Percentiles rank a stretch among this genome's conserved stretches.
Evolutionary conservation across 2,113 vertebrate species (phyloP).

Genomic region (Verasper variegatus): DNA sequence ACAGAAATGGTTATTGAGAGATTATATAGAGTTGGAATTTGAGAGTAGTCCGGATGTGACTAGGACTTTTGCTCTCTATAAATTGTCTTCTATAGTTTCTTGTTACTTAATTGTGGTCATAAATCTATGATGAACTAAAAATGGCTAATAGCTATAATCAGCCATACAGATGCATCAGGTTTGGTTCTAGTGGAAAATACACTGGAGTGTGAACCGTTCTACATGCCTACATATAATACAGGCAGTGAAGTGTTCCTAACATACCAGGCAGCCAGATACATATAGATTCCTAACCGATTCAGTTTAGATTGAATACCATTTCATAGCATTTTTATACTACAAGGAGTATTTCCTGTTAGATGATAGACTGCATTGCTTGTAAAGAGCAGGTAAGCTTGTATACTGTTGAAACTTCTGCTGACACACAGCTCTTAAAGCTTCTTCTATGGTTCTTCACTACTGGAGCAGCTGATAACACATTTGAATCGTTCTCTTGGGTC

Average conservation of each 20-base stretch:
- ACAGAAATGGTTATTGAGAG: too few relatives aligned
- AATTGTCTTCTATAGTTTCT: too few relatives aligned
- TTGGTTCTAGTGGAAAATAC: too few relatives aligned
- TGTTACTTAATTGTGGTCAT: not conserved
- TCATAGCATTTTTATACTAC: too few relatives aligned
- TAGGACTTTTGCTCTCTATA: too few relatives aligned
- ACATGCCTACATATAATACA: not conserved
- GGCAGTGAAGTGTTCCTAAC: not conserved
- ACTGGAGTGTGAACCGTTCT: too few relatives aligned
- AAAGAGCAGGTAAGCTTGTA: not conserved
- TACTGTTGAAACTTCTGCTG: not conserved
- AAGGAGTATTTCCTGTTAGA: not conserved
- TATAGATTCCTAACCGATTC: not conserved
- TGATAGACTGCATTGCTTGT: not conserved
- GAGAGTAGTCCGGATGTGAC: too few relatives aligned
- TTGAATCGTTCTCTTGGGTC: conserved; percentile 58
- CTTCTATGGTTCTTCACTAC: conserved; percentile 28
- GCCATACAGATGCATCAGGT: too few relatives aligned
- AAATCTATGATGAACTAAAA: not conserved
- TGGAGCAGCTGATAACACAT: conserved; percentile 61
- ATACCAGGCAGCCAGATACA: too few relatives aligned
- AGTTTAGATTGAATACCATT: not conserved
- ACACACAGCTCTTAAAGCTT: conserved; percentile 29
- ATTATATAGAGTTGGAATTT: too few relatives aligned
- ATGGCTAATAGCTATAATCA: too few relatives aligned